Base-by-base conservation (phyloP, 1,140 invertebrate genomes). In the Zaprionus inermis region DNA sequence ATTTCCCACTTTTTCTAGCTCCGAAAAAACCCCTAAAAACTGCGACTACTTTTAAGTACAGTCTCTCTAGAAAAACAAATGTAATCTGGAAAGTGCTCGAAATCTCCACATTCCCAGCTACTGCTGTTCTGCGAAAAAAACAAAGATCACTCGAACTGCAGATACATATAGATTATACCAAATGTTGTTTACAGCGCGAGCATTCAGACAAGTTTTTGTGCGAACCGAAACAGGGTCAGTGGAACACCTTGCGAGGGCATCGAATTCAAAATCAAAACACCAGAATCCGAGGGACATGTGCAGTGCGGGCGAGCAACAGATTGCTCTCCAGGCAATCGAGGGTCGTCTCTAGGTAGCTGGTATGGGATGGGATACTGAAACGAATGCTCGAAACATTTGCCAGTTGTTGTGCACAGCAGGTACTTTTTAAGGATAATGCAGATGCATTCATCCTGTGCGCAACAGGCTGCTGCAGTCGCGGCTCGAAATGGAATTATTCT, bases 201-300 rank as follows among this genome's bases (percentile, higher is more conserved):
- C 20, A 28, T 28, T 54, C 51, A 14, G 51, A 30, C 11, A 46
- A 41, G 18, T 52, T 34, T 66, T 32, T 55, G 22, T 34, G 55
- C 28, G 24, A 52, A 60, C 3, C 12, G 36, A 59, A 76, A 56
- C 61, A 84, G 75, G 78, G 76, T 90, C 85, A 79, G 68, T 76
- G 78, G 76, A 90, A 89, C 84, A 89, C 85, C 84, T 89, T 89
- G 84, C 84, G 54, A 63, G 63, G 72, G 81, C 81, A 81, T 81
- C 84, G 59, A 60, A 90, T 84, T 80, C 54, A 61, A 60, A 81
- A 81, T 83, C 77, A 67, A 56, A 71, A 68, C 56, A 59, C 12
- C 28, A 70, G 78, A 78, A 85, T 64, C 67, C 38, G 76, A 55
- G 76, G 49, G 76, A 86, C 82, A 86, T 86, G 83, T 86, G 82